These are phyloP conservation scores for Bombus soroeensis DNA, from an alignment of 1,140 invertebrate genomes.

Conservation along the genomic window DNA sequence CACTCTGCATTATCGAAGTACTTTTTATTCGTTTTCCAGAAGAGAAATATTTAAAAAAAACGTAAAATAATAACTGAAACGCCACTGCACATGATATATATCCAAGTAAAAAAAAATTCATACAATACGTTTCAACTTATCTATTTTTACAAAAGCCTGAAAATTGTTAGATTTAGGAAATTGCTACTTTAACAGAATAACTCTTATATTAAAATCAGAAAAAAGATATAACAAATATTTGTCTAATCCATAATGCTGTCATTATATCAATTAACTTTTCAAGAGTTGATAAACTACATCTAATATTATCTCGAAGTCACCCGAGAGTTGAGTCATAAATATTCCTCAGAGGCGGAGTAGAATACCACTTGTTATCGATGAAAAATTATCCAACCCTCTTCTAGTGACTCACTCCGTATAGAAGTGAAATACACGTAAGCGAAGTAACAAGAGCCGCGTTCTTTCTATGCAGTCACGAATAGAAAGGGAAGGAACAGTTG, in stretches of 20 bases:
- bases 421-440: slow-evolving; percentile 3
- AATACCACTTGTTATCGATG: neutral
- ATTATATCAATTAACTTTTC: neutral
- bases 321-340: neutral
- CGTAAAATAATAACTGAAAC: neutral
- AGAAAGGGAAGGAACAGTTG: neutral
- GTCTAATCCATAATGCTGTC: neutral
- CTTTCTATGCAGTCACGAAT: slow-evolving; percentile 25
- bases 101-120: neutral
- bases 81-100: neutral
- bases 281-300: neutral
- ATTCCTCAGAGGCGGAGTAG: neutral
- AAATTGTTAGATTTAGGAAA: neutral
- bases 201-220: neutral
- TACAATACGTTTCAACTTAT: neutral
- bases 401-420: slow-evolving; percentile 15
- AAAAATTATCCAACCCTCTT: neutral
- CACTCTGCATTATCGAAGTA: neutral
- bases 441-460: slow-evolving; percentile 14
- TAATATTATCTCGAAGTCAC: neutral
- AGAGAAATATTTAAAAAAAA: neutral
- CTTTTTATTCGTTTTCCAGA: neutral
- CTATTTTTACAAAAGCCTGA: neutral
- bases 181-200: neutral
- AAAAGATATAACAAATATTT: neutral